A percentile compares a stretch with the other conserved stretches of the same genome.
phyloP scores from a whole-genome alignment of 2,797 vertebrate species.

The Saxicola maurus region DNA sequence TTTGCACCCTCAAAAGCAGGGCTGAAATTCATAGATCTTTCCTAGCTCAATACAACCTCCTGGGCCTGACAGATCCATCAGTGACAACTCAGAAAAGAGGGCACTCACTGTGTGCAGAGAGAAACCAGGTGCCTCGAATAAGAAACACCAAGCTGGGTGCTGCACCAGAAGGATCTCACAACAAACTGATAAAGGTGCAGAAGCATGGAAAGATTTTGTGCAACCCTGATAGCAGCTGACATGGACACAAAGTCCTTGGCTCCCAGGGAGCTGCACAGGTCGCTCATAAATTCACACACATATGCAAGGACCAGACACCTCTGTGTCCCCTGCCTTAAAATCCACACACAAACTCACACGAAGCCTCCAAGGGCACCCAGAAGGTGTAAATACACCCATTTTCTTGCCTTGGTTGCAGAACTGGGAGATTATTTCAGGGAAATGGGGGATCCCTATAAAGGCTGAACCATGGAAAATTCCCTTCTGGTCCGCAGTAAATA shows the following conservation, averaged over 20 bases:
- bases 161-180: background rate
- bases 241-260: fast-evolving
- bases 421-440: background rate
- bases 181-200: background rate
- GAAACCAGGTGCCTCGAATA: background rate
- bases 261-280: background rate
- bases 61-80: slow-evolving; percentile 52
- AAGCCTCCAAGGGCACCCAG: background rate
- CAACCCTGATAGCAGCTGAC: background rate
- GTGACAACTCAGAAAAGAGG: slow-evolving; percentile 11
- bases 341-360: background rate
- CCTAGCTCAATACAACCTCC: slow-evolving; percentile 53
- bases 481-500: slow-evolving; percentile 44
- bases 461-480: slow-evolving; percentile 24
- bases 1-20: slow-evolving; percentile 28
- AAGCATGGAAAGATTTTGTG: background rate
- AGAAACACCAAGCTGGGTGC: background rate
- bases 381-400: background rate
- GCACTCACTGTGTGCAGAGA: background rate
- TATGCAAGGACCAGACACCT: background rate
- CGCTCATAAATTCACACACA: background rate
- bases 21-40: slow-evolving; percentile 55
- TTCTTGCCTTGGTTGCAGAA: background rate
- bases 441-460: background rate
- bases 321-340: background rate